A percentile compares a stretch with the other conserved stretches of the same genome.
Conservation (phyloP, 1,140 invertebrate species). For the Eupeodes corollae region DNA sequence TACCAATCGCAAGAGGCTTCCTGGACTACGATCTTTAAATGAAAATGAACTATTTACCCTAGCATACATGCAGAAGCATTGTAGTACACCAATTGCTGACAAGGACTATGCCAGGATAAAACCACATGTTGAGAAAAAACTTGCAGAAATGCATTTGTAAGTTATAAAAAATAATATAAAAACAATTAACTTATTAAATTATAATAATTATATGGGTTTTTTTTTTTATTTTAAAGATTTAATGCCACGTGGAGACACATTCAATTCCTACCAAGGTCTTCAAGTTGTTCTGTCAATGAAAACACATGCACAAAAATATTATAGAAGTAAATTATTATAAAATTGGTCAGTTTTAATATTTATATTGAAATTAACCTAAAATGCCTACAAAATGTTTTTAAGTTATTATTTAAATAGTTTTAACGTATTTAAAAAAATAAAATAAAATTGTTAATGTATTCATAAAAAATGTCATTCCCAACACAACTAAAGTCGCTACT, state of each 20-base stretch:
- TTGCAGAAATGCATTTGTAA: conserved; percentile 31
- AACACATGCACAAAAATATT: conserved; percentile 28
- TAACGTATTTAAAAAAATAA: no score
- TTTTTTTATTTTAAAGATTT: conserved; percentile 18
- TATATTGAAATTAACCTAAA: no score
- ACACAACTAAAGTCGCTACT: no score
- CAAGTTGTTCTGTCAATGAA: conserved; percentile 23
- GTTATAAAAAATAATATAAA: neutral
- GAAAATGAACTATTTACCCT: conserved; percentile 34
- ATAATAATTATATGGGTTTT: no score
- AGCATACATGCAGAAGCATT: conserved; percentile 34
- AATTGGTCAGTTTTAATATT: neutral
- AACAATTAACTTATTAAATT: no score
- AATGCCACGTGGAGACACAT: conserved; percentile 35
- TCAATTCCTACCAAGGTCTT: conserved; percentile 29
- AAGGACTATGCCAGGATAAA: conserved; percentile 34
- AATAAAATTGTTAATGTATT: no score
- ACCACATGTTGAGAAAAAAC: conserved; percentile 27
- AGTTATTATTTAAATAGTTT: no score
- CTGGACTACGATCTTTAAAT: conserved; percentile 26
- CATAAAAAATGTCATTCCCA: no score
- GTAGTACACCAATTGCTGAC: conserved; percentile 28
- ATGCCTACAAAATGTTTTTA: no score
- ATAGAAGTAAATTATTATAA: conserved; percentile 3
- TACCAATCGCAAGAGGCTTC: conserved; percentile 19